Conservation (phyloP, 2,797 vertebrate species). For the Potorous gilbertii region DNA sequence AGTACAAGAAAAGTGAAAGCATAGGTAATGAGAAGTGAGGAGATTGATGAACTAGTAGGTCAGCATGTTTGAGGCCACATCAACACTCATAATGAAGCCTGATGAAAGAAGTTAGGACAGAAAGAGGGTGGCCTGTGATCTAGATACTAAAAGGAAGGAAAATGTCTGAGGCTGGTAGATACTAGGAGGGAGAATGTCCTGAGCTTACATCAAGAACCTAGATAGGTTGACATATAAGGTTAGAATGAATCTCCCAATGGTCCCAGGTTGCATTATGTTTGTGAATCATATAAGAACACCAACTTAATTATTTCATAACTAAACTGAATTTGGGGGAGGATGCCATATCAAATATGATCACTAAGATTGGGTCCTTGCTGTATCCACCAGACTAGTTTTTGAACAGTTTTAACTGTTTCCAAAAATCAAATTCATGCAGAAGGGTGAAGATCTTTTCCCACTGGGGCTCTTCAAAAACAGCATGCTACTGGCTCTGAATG, state of each 20-base stretch:
- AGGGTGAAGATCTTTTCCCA: not conserved
- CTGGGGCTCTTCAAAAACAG: not conserved
- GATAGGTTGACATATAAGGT: not conserved
- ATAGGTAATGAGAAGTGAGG: not conserved
- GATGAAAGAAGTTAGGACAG: not conserved
- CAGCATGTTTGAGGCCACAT: not conserved
- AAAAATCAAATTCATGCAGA: not conserved
- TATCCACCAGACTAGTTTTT: not conserved
- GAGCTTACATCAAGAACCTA: not conserved
- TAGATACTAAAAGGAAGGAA: not conserved
- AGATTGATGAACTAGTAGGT: not conserved
- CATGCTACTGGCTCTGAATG: not conserved
- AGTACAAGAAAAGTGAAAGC: not conserved
- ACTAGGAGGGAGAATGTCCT: not conserved
- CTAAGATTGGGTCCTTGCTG: not conserved
- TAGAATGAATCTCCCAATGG: not conserved
- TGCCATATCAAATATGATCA: not conserved
- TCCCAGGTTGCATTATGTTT: not conserved
- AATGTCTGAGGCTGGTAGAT: not conserved
- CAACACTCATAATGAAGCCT: not conserved
- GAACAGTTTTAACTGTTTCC: not conserved
- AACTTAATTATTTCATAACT: not conserved
- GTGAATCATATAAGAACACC: not conserved
- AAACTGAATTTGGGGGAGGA: not conserved
- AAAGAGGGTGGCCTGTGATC: not conserved